phyloP scores from a whole-genome alignment of 2,888 invertebrate species.

The Mellilla xanthometata region DNA sequence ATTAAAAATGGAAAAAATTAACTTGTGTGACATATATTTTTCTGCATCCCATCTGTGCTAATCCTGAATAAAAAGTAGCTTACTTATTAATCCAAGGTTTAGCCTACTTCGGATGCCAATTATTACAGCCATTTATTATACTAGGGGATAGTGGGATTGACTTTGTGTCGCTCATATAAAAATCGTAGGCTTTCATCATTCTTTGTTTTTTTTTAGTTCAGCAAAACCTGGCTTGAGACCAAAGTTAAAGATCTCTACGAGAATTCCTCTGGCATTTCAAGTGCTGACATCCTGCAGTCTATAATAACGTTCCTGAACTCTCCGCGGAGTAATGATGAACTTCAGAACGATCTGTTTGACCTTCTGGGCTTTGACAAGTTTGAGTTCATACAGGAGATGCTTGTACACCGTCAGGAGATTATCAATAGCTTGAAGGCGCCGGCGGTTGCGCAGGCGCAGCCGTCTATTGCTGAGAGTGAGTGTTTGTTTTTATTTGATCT shows the following conservation, averaged over 20 bases:
- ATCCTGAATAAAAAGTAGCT: too few species aligned
- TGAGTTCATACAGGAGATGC: slow-evolving; percentile 87
- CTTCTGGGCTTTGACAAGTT: slow-evolving; percentile 93
- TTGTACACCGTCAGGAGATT: slow-evolving; percentile 85
- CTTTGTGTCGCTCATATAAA: too few species aligned
- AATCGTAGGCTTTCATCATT: too few species aligned
- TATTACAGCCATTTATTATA: too few species aligned
- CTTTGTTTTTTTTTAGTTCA: slow-evolving; percentile 80
- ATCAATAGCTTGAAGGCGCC: slow-evolving; percentile 58
- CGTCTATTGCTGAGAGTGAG: slow-evolving; percentile 64
- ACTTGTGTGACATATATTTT: too few species aligned
- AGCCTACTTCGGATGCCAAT: too few species aligned
- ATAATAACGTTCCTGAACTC: slow-evolving; percentile 84
- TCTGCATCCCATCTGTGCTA: too few species aligned
- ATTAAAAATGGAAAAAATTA: too few species aligned
- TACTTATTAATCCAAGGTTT: too few species aligned
- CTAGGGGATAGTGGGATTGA: too few species aligned
- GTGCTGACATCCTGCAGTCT: slow-evolving; percentile 82
- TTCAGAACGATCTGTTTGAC: slow-evolving; percentile 94
- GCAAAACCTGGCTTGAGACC: slow-evolving; percentile 79
- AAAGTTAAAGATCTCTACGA: slow-evolving; percentile 77
- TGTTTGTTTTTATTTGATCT: slow-evolving; percentile 7
- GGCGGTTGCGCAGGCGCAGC: slow-evolving; percentile 48
- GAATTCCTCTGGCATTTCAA: slow-evolving; percentile 71
- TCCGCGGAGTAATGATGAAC: slow-evolving; percentile 84